phyloP scores from a whole-genome alignment of 2,113 vertebrate species.

The Rhinolophus ferrumequinum region DNA sequence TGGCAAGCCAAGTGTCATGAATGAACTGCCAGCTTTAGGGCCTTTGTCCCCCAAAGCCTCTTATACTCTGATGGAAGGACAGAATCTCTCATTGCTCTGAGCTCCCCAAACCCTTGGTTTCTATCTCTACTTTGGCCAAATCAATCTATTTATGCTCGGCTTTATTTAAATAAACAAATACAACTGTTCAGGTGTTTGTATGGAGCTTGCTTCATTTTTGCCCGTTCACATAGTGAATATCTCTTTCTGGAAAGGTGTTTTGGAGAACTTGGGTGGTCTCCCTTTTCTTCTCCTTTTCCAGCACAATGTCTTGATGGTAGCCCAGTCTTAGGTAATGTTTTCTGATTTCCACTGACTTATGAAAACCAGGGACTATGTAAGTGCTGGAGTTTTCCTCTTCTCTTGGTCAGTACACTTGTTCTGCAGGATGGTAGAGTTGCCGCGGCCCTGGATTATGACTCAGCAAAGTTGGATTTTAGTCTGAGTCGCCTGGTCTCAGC shows the following conservation, averaged over 20 bases:
- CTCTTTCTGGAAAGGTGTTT: not conserved
- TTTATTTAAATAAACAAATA: not conserved
- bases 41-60: not conserved
- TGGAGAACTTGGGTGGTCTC: not conserved
- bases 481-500: not conserved
- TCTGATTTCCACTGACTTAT: not conserved
- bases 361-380: not conserved
- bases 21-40: not conserved
- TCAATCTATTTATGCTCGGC: not conserved
- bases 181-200: not conserved
- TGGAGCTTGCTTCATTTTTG: not conserved
- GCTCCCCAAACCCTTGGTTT: not conserved
- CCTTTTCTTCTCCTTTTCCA: not conserved
- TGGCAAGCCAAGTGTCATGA: not conserved
- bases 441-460: not conserved
- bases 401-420: not conserved
- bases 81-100: not conserved
- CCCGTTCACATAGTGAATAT: not conserved
- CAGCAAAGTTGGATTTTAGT: not conserved
- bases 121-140: not conserved
- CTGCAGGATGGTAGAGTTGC: rapidly evolving
- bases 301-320: not conserved
- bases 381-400: not conserved
- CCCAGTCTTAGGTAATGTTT: not conserved
- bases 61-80: not conserved